phyloP scores from a whole-genome alignment of 2,113 vertebrate species.

The Cathartes aura region DNA sequence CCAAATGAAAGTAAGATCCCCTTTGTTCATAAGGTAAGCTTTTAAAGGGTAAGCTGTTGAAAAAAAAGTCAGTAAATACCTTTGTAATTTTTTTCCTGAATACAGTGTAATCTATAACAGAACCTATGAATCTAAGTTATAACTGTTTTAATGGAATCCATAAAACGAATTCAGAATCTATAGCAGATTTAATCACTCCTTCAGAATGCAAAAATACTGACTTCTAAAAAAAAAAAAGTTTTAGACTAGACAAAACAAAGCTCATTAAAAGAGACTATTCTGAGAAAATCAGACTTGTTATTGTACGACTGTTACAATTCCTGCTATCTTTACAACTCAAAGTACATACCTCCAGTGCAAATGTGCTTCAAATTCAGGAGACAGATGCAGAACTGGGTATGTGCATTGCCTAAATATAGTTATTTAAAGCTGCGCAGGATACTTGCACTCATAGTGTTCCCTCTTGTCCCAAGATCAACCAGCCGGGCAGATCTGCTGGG shows the following conservation, averaged over 20 bases:
- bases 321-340: not conserved
- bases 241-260: not conserved
- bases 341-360: too few species aligned
- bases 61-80: not conserved
- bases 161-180: not conserved
- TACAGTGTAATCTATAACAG: not conserved
- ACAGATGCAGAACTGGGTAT: not conserved
- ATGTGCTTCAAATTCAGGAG: not conserved
- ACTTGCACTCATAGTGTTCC: not conserved
- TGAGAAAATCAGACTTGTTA: not conserved
- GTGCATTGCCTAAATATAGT: not conserved
- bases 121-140: not conserved
- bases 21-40: not conserved
- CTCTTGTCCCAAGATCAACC: not conserved
- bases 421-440: not conserved
- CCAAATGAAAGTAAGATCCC: not conserved
- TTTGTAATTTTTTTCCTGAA: not conserved
- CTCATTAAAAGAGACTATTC: not conserved
- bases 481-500: not conserved
- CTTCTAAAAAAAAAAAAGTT: fast-evolving
- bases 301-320: not conserved
- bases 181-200: not conserved
- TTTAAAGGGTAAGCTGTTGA: not conserved
- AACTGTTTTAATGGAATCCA: not conserved
- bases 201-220: not conserved